Base-by-base conservation (phyloP, 2,888 invertebrate genomes). In the Polydrusus cervinus region DNA sequence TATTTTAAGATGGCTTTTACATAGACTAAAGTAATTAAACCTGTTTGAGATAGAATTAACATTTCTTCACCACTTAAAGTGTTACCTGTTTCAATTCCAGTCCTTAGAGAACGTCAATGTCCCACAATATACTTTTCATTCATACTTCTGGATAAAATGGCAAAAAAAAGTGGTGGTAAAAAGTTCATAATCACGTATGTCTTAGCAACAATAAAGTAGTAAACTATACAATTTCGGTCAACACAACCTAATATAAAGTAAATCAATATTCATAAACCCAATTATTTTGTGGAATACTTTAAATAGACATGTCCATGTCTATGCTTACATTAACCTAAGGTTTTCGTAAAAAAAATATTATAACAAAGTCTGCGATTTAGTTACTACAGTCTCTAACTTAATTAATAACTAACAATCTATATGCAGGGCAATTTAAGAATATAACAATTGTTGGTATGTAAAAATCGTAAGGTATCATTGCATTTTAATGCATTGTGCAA, bases 331-430 rank as follows among this genome's bases (percentile, higher is more conserved):
- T 49, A 49, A 34, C 51, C 30, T 49, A 49, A 64, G n/a, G n/a
- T 64, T 62, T 51, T 62, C 64, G 61, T 71, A 53, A 53, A 65
- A 55, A 72, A 72, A 72, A 60, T n/a, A n/a, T 57, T 16, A 60
- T 67, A 66, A 65, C 40, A 57, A 66, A n/a, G 60, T 62, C 47
- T 47, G 67, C 34, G 45, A 69, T 65, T 66, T 72, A 67, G 60
- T 67, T 38, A 45, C 51, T 57, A 57, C 13, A 18, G 18, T 53
- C 40, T 25, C 53, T 55, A 40, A 67, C 38, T 51, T 49, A 53
- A 40, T n/a, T 34, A 66, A 9, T 53, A 67, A 40, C 53, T 67
- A 67, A 67, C 53, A 67, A 67, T 9, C 43, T 38, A 25, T 53
- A 18, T 55, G 20, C 25, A 67, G 53, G 53, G 10, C 34, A 16